Evolutionary conservation across 2,113 vertebrate genomes (phyloP).

Genomic region (Leptobrachium leishanense): DNA sequence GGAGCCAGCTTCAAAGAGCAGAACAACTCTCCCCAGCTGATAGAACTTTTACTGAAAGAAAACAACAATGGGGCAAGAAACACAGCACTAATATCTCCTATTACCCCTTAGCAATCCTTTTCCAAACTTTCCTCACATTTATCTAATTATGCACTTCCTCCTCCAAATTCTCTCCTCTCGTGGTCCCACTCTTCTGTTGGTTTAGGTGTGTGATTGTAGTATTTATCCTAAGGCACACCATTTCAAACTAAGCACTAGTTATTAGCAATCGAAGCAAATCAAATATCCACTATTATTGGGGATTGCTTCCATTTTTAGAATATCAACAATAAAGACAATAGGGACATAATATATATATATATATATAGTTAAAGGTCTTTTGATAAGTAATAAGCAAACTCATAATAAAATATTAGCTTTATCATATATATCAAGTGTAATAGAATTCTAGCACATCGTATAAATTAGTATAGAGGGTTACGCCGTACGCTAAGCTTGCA

Average conservation of each 20-base stretch:
- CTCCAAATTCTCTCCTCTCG: slow-evolving; percentile 56
- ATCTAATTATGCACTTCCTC: slow-evolving; percentile 57
- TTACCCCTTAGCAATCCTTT: slow-evolving; percentile 60
- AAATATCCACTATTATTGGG: slow-evolving; percentile 49
- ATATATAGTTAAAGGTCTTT: slow-evolving; percentile 51
- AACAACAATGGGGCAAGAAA: slow-evolving; percentile 71
- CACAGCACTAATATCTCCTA: slow-evolving; percentile 60
- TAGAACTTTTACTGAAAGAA: slow-evolving; percentile 73
- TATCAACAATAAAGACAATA: slow-evolving; percentile 32
- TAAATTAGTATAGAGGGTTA: background rate
- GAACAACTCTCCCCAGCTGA: slow-evolving; percentile 71
- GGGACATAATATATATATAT: background rate
- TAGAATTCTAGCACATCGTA: background rate
- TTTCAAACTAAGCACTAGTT: slow-evolving; percentile 51
- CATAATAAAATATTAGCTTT: slow-evolving; percentile 43
- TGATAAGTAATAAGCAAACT: slow-evolving; percentile 47
- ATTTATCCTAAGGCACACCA: slow-evolving; percentile 49
- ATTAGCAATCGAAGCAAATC: slow-evolving; percentile 52
- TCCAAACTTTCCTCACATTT: slow-evolving; percentile 59
- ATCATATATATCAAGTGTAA: background rate
- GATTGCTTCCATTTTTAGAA: slow-evolving; percentile 49
- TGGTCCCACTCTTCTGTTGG: slow-evolving; percentile 56
- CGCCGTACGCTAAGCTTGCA: background rate
- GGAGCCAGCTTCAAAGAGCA: slow-evolving; percentile 77
- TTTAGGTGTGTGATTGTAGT: slow-evolving; percentile 58